Conservation (phyloP, 1,140 invertebrate genomes). For the Trachymyrmex septentrionalis region DNA sequence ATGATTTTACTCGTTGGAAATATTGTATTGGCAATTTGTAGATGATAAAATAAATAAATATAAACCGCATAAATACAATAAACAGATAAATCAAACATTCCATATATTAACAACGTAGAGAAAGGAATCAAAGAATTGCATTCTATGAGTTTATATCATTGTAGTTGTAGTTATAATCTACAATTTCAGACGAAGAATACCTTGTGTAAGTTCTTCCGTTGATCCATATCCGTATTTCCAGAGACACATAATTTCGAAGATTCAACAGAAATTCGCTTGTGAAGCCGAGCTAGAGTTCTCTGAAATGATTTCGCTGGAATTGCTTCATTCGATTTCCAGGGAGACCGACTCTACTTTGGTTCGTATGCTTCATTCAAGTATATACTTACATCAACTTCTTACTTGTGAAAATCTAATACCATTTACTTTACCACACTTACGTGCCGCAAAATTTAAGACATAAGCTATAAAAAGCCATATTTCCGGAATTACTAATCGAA, state of each 20-base stretch:
- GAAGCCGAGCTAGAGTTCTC: slow-evolving; percentile 20
- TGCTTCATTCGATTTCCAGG: slow-evolving; percentile 44
- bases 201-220: neutral
- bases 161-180: neutral
- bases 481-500: neutral
- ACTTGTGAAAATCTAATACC: slow-evolving; percentile 48
- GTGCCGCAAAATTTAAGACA: slow-evolving; percentile 20
- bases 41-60: neutral
- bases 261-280: slow-evolving; percentile 27
- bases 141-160: neutral
- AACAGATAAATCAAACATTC: neutral
- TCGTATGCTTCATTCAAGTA: slow-evolving; percentile 33
- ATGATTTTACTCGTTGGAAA: neutral
- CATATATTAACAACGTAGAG: neutral
- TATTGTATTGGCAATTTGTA: neutral
- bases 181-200: slow-evolving; percentile 4
- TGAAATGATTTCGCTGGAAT: slow-evolving; percentile 32
- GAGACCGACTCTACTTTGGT: slow-evolving; percentile 29
- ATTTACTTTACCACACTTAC: slow-evolving; percentile 30
- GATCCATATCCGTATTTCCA: slow-evolving; percentile 16
- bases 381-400: slow-evolving; percentile 41
- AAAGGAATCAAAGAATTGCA: neutral
- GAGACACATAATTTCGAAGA: slow-evolving; percentile 24
- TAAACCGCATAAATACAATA: neutral
- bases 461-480: neutral